phyloP scores from a whole-genome alignment of 1,140 invertebrate genomes.

The Trichomalopsis sarcophagae region DNA sequence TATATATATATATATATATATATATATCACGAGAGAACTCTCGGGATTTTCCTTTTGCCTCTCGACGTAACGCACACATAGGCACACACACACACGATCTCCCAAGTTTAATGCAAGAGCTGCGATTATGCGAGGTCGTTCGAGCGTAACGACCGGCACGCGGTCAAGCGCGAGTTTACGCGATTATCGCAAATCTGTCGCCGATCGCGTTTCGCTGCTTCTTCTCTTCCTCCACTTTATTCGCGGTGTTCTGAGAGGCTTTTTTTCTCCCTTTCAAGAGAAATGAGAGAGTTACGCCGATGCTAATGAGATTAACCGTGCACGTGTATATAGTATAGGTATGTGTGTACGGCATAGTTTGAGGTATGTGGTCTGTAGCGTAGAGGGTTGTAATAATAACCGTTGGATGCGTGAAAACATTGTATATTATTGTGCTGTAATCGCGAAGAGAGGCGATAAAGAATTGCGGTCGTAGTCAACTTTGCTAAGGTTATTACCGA shows the following conservation, averaged over 20 bases:
- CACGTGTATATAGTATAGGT: neutral
- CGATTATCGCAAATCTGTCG: slow-evolving; percentile 44
- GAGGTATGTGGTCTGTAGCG: neutral
- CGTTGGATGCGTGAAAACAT: too few relatives aligned
- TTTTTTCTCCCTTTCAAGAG: neutral
- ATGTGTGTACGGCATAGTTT: neutral
- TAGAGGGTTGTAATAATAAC: too few relatives aligned
- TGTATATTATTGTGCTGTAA: too few relatives aligned
- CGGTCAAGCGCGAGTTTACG: slow-evolving; percentile 31
- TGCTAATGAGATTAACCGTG: slow-evolving; percentile 17
- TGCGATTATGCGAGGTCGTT: slow-evolving; percentile 37
- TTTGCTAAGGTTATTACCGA: too few relatives aligned
- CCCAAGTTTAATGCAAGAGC: slow-evolving; percentile 6
- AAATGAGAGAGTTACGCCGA: neutral
- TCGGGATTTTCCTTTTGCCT: slow-evolving; percentile 8
- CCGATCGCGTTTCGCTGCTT: neutral
- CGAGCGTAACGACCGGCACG: slow-evolving; percentile 35
- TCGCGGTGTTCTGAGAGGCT: neutral
- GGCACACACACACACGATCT: neutral
- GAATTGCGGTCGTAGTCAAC: too few relatives aligned
- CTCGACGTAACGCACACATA: neutral
- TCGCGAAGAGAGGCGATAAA: too few relatives aligned
- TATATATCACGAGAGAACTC: slow-evolving; percentile 1
- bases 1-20: neutral
- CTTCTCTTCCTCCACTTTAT: neutral